A percentile compares a stretch with the other conserved stretches of the same genome.
phyloP scores from a whole-genome alignment of 2,113 vertebrate genomes.

The Chlamydotis undulata region DNA sequence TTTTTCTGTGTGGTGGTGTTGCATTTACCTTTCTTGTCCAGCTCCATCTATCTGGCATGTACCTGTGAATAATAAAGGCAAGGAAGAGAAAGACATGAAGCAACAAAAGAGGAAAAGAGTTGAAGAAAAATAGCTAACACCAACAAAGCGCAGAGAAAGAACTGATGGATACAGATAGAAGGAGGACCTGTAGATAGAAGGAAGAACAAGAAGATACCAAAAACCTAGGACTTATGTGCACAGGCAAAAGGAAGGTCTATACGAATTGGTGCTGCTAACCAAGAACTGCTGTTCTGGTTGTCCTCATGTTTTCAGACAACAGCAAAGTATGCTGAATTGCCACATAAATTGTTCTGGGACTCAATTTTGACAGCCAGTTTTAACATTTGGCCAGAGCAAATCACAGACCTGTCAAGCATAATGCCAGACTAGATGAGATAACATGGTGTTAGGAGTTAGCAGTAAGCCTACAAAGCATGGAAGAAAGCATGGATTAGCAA shows the following conservation, averaged over 20 bases:
- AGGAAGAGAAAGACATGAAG: background rate
- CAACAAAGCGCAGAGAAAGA: background rate
- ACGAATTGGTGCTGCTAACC: background rate
- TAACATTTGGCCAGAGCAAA: slow-evolving; percentile 13
- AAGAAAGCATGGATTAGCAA: slow-evolving; percentile 5
- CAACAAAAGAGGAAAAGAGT: background rate
- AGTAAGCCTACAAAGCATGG: background rate
- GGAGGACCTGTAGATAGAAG: background rate
- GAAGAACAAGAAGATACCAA: background rate
- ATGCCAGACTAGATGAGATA: background rate
- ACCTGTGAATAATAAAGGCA: background rate
- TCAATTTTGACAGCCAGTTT: background rate
- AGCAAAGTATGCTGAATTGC: background rate
- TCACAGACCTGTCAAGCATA: background rate
- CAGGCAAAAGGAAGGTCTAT: background rate
- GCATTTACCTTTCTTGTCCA: background rate
- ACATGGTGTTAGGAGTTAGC: background rate
- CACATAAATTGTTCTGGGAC: background rate
- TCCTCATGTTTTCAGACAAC: background rate
- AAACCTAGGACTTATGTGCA: background rate
- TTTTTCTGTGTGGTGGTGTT: background rate
- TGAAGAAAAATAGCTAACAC: background rate
- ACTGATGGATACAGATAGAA: background rate
- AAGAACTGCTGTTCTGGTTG: background rate
- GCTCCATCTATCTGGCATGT: background rate